A percentile compares a stretch with the other conserved stretches of the same genome.
Evolutionary conservation across 2,797 vertebrate genomes (phyloP).

Genomic region (Psittacula echo): DNA sequence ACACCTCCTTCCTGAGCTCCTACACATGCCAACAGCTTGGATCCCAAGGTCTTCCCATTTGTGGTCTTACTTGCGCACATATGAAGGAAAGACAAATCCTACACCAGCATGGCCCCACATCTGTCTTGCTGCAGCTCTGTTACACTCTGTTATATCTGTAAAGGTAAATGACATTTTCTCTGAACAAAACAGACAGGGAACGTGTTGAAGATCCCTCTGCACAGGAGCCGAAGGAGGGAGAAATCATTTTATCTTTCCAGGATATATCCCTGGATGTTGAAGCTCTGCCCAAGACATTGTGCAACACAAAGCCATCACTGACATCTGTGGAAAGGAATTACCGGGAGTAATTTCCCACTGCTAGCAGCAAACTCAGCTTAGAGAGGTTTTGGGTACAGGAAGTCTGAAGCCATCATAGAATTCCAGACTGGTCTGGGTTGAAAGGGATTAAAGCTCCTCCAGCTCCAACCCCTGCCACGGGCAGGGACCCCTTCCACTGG

Average conservation of each 20-base stretch:
- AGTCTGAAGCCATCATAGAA: background rate
- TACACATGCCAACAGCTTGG: background rate
- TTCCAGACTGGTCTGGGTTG: background rate
- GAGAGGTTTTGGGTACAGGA: background rate
- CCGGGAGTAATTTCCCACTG: background rate
- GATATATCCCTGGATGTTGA: background rate
- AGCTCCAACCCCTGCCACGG: rapidly evolving
- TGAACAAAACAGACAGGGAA: background rate
- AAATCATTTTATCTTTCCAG: background rate
- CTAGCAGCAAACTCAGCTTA: constrained; percentile 40
- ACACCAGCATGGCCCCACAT: background rate
- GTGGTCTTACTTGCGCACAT: background rate
- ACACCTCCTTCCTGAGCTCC: background rate
- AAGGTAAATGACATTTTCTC: background rate
- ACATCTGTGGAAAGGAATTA: background rate
- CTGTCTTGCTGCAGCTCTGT: background rate
- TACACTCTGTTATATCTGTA: background rate
- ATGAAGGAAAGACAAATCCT: background rate
- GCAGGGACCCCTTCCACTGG: rapidly evolving
- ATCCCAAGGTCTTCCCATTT: background rate
- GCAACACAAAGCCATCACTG: background rate
- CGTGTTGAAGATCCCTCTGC: background rate
- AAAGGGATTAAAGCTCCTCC: background rate
- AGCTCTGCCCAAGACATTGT: background rate
- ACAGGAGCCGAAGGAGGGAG: background rate